A percentile compares a stretch with the other conserved stretches of the same genome.
Evolutionary conservation across 2,797 vertebrate genomes (phyloP).

Genomic region (Myotis pilosus): DNA sequence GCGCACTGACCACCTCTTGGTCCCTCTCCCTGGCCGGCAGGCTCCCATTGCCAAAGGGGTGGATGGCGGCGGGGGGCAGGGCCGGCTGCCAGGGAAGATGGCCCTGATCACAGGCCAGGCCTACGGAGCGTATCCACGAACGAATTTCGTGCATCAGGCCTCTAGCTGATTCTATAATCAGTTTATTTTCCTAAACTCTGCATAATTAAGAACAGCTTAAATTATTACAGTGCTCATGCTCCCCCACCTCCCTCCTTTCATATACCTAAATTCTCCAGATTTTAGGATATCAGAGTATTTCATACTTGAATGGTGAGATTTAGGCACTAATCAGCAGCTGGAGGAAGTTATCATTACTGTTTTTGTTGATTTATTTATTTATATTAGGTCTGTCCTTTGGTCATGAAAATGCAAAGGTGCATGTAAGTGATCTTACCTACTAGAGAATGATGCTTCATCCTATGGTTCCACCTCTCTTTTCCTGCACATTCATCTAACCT

Average conservation of each 20-base stretch:
- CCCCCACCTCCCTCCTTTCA: not conserved
- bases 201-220: constrained; percentile 19
- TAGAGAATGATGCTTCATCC: not conserved
- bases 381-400: not conserved
- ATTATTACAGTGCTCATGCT: not conserved
- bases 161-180: not conserved
- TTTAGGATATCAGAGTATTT: constrained; percentile 11
- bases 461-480: not conserved
- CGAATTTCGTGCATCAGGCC: too few species aligned
- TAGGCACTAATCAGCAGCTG: not conserved
- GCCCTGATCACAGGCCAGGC: too few species aligned
- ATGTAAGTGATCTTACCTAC: not conserved
- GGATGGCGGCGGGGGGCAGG: too few species aligned
- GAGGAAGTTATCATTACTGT: not conserved
- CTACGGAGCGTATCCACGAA: too few species aligned
- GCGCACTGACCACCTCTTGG: too few species aligned
- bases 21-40: too few species aligned
- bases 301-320: not conserved
- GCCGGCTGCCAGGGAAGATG: too few species aligned
- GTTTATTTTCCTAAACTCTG: not conserved
- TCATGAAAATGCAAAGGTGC: not conserved
- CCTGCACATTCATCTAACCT: not conserved
- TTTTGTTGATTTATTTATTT: not conserved
- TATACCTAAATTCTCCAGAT: not conserved
- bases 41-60: too few species aligned